Base-by-base conservation (phyloP, 1,140 invertebrate species). In the Phortica variegata region DNA sequence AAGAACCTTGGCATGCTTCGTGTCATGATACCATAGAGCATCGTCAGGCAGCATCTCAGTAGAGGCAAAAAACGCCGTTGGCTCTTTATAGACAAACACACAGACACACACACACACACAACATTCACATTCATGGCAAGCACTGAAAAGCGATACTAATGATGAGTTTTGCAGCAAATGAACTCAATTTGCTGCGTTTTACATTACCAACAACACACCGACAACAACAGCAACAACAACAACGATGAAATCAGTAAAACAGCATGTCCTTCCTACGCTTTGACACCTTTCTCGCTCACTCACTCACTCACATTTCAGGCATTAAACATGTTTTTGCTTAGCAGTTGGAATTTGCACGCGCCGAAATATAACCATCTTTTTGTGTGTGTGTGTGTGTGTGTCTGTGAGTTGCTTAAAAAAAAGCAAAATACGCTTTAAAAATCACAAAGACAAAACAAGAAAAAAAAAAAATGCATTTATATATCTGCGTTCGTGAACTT, bases 71-170 rank as follows among this genome's bases (percentile, higher is more conserved):
- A n/a, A n/a, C n/a, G n/a, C n/a, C n/a, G n/a, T n/a, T n/a, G n/a
- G n/a, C n/a, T n/a, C n/a, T n/a, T n/a, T n/a, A n/a, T n/a, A n/a
- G n/a, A n/a, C n/a, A n/a, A n/a, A n/a, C n/a, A n/a, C n/a, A n/a
- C n/a, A n/a, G n/a, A n/a, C n/a, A n/a, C n/a, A n/a, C n/a, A n/a
- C n/a, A n/a, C n/a, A n/a, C n/a, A n/a, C n/a, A n/a, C n/a, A n/a
- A n/a, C 60, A 69, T 68, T 65, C 63, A 36, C 59, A 68, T 65
- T 66, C 65, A 52, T 41, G 46, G 36, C 52, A 51, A 46, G 58
- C 48, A 43, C 47, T 65, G 68, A 60, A 72, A 72, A 68, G 65
- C 68, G 68, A 72, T 72, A 72, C 68, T 72, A 72, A 72, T 72
- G 65, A 72, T 68, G 71, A 72, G 69, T 61, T 63, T 48, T 65